These are phyloP conservation scores for Gorsachius magnificus DNA, from an alignment of 2,797 vertebrate species.

Conservation along the genomic window DNA sequence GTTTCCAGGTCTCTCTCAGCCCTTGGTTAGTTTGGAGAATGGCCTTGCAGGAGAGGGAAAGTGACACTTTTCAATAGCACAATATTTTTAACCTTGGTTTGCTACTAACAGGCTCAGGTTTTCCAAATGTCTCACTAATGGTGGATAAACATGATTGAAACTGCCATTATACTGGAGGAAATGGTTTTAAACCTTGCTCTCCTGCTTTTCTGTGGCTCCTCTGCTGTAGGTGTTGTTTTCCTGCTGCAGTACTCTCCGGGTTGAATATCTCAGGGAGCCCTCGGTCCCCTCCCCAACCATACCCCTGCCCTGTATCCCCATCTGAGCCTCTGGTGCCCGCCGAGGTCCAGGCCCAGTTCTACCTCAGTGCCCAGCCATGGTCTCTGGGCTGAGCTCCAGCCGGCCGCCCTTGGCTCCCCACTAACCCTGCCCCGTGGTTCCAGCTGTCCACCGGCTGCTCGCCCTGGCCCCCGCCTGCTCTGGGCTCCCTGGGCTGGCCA, in stretches of 20 bases:
- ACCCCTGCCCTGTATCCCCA: not conserved
- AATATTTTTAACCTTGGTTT: not conserved
- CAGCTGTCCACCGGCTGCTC: not conserved
- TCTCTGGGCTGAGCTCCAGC: not conserved
- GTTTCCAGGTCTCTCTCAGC: not conserved
- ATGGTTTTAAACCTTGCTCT: not conserved
- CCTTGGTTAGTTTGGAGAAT: not conserved
- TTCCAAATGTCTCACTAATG: not conserved
- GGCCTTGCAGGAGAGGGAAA: not conserved
- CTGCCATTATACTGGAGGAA: not conserved
- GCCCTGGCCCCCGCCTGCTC: not conserved
- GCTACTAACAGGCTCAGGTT: not conserved
- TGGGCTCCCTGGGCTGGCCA: not conserved
- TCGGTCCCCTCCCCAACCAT: not conserved
- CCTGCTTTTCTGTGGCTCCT: not conserved
- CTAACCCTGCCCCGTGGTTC: not conserved
- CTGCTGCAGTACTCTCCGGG: not conserved
- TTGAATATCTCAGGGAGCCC: not conserved
- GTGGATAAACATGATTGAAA: not conserved
- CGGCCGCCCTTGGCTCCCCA: not conserved
- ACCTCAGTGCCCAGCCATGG: not conserved
- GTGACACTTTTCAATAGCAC: not conserved
- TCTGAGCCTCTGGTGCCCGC: fast-evolving
- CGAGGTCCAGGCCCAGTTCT: not conserved
- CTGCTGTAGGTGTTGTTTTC: not conserved